Base-by-base conservation (phyloP, 2,888 invertebrate genomes). In the Lysandra bellargus region DNA sequence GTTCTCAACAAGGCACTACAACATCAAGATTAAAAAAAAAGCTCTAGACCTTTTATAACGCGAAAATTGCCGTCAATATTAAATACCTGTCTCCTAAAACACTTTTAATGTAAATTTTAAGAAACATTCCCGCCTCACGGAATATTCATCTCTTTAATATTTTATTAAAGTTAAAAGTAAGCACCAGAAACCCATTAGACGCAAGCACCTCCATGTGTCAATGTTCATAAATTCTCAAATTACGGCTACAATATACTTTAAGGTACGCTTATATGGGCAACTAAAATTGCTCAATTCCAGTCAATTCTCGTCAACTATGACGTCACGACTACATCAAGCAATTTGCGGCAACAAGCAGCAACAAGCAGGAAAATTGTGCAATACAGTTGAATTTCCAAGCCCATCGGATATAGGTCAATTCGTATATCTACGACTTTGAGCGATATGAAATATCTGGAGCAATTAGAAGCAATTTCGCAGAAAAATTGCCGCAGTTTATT, bases 141-240 rank as follows among this genome's bases (percentile, higher is more conserved):
- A 73, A 73, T 49, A 60, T n/a, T n/a, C n/a, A n/a, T 61, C 60
- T 61, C 49, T n/a, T 79, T 74, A 75, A 79, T 75, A 79, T 79
- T 79, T 79, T 61, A 75, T 60, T n/a, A 64, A 33, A 60, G 61
- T 61, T 79, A 79, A 79, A 79, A 79, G 79, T 37, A 57, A 37
- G 76, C 75, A 23, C 30, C 30, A 57, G 57, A 76, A 76, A 76
- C 57, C 76, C 76, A 76, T 76, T 76, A 76, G 76, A 76, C 53
- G 33, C 49, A 44, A 53, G 49, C 12, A 33, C 14, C 23, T 49
- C 44, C 49, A 30, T 75, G 49, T 75, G 75, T 75, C 75, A 30
- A 30, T 75, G 75, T 69, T 69, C 69, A 69, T 69, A 17, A 69
- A 69, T 30, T 4, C 30, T 64, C 7, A 64, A 23, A 33, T 57